These are phyloP conservation scores for Aphodius granarius DNA, from an alignment of 2,888 invertebrate genomes.

Conservation along the genomic window DNA sequence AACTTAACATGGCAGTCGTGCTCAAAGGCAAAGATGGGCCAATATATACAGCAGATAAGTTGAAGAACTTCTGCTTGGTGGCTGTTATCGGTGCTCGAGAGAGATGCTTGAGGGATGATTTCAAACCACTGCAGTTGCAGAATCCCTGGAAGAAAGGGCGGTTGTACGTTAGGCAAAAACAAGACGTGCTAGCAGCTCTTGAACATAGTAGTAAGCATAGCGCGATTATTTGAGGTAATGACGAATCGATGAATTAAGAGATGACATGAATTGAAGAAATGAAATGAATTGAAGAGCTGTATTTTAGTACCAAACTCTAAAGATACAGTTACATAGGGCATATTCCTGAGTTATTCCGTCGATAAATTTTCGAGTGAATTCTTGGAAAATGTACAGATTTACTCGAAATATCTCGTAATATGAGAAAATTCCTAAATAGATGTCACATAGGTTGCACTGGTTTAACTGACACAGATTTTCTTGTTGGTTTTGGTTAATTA, in stretches of 20 bases:
- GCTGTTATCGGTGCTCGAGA: constrained; percentile 95
- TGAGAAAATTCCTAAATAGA: not conserved
- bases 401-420: not conserved
- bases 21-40: constrained; percentile 85
- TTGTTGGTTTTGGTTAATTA: too few species aligned
- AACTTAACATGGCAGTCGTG: constrained; percentile 90
- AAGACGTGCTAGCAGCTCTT: constrained; percentile 84
- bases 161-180: constrained; percentile 88
- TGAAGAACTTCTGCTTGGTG: constrained; percentile 90
- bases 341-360: too few species aligned
- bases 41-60: constrained; percentile 79
- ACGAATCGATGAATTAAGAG: not conserved
- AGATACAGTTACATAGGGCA: too few species aligned
- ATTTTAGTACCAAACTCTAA: too few species aligned
- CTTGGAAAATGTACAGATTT: not conserved
- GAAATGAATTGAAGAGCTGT: not conserved
- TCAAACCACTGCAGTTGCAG: constrained; percentile 88
- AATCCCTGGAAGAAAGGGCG: constrained; percentile 96
- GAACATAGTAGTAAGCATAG: constrained; percentile 86
- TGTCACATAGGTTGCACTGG: not conserved
- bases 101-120: constrained; percentile 91
- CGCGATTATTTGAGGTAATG: constrained; percentile 58
- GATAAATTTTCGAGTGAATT: too few species aligned
- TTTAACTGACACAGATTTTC: too few species aligned
- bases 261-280: not conserved